phyloP scores from a whole-genome alignment of 2,888 invertebrate species.

The Aproaerema taeniolella region DNA sequence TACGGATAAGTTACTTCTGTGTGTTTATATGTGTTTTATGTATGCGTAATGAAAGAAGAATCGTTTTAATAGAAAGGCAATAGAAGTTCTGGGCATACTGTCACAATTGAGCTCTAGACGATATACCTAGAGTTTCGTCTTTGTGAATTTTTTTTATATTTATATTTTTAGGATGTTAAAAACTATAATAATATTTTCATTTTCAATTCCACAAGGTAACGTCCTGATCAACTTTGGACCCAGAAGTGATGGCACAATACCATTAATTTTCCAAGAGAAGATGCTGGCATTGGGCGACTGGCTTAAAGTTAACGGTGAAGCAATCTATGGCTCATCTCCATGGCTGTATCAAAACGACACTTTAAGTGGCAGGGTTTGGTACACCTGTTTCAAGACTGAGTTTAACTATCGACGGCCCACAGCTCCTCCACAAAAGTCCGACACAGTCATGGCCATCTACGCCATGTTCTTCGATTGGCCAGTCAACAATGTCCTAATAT shows the following conservation, averaged over 20 bases:
- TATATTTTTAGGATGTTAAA: neutral
- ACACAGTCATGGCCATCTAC: slow-evolving; percentile 71
- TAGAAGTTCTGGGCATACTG: neutral
- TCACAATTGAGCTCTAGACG: neutral
- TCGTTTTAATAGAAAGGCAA: too few relatives aligned
- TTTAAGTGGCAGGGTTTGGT: slow-evolving; percentile 84
- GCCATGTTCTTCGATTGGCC: slow-evolving; percentile 86
- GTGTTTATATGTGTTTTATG: too few relatives aligned
- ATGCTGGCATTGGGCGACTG: slow-evolving; percentile 87
- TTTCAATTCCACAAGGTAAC: neutral
- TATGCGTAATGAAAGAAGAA: too few relatives aligned
- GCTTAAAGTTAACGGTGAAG: slow-evolving; percentile 89
- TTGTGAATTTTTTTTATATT: neutral
- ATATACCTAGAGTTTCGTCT: neutral
- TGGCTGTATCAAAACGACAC: slow-evolving; percentile 92
- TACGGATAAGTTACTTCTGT: too few relatives aligned
- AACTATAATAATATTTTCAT: neutral
- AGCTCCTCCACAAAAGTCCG: slow-evolving; percentile 25
- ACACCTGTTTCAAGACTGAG: slow-evolving; percentile 60
- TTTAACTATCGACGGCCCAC: slow-evolving; percentile 40
- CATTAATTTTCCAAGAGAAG: slow-evolving; percentile 91
- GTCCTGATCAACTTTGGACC: neutral
- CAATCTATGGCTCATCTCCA: slow-evolving; percentile 87
- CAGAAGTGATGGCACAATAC: slow-evolving; percentile 90
- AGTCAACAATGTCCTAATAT: slow-evolving; percentile 56